phyloP scores from a whole-genome alignment of 2,113 vertebrate genomes.

The Sinocyclocheilus maitianheensis region DNA sequence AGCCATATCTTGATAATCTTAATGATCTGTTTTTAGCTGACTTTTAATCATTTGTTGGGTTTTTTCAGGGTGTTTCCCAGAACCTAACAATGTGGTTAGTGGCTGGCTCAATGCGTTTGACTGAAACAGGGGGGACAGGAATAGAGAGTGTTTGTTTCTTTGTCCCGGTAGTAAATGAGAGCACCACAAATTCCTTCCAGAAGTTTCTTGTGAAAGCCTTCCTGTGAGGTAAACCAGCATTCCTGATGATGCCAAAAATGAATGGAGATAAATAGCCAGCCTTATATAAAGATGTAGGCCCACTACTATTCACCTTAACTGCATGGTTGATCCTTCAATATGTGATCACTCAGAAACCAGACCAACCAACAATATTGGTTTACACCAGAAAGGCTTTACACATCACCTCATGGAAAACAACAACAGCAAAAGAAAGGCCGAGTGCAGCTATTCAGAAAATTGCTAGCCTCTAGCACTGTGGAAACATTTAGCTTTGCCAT shows the following conservation, averaged over 20 bases:
- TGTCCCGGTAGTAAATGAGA: slow-evolving; percentile 52
- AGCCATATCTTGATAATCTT: background rate
- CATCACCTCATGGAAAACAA: slow-evolving; percentile 31
- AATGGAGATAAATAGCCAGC: slow-evolving; percentile 31
- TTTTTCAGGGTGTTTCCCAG: slow-evolving; percentile 36
- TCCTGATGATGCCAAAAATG: slow-evolving; percentile 47
- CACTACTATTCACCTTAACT: slow-evolving; percentile 4
- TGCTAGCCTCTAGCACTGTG: slow-evolving; percentile 39
- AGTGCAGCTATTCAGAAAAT: slow-evolving; percentile 46
- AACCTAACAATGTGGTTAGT: slow-evolving; percentile 37
- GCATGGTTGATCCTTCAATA: background rate
- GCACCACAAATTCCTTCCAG: slow-evolving; percentile 59
- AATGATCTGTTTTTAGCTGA: slow-evolving; percentile 24
- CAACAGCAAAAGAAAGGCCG: slow-evolving; percentile 19
- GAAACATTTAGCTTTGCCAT: slow-evolving; percentile 49
- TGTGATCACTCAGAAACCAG: background rate
- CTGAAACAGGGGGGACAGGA: slow-evolving; percentile 25
- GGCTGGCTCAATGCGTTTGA: slow-evolving; percentile 11
- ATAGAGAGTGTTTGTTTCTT: slow-evolving; percentile 50
- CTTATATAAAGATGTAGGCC: background rate
- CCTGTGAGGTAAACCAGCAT: slow-evolving; percentile 59
- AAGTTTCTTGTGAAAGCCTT: slow-evolving; percentile 53
- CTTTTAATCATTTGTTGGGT: slow-evolving; percentile 36
- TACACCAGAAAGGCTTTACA: slow-evolving; percentile 16
- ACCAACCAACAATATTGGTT: slow-evolving; percentile 11